These are phyloP conservation scores for Apis cerana DNA, from an alignment of 1,140 invertebrate species.

Conservation along the genomic window DNA sequence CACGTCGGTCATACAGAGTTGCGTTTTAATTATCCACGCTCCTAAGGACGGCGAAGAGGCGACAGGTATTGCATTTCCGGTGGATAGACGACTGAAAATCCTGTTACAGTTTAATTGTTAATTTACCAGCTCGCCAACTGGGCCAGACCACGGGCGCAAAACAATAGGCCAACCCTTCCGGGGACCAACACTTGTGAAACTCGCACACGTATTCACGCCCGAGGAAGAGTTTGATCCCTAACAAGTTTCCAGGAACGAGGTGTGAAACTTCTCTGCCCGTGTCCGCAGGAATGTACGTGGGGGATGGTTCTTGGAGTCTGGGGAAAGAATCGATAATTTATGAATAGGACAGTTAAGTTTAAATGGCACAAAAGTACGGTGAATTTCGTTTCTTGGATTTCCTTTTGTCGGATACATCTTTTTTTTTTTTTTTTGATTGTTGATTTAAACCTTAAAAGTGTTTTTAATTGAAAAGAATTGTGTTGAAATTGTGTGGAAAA, in stretches of 20 bases:
- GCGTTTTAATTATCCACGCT: conserved; percentile 71
- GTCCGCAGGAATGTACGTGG: background rate
- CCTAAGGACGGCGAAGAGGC: conserved; percentile 44
- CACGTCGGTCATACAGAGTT: conserved; percentile 64
- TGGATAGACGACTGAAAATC: conserved; percentile 67
- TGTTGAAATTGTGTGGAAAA: too few relatives aligned
- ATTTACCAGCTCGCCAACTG: conserved; percentile 65
- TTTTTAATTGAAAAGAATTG: too few relatives aligned
- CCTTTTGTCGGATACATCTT: too few relatives aligned
- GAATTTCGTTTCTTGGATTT: background rate
- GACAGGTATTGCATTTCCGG: conserved; percentile 61
- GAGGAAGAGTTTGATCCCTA: conserved; percentile 36
- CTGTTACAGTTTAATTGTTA: conserved; percentile 74
- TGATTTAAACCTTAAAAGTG: too few relatives aligned
- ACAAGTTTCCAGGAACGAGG: conserved; percentile 25
- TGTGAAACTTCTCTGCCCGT: conserved; percentile 37
- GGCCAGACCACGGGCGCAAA: conserved; percentile 38
- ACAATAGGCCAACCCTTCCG: conserved; percentile 43
- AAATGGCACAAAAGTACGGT: conserved; percentile 41
- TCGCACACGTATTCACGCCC: conserved; percentile 1
- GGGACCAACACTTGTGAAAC: conserved; percentile 4
- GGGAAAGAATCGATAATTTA: conserved; percentile 52
- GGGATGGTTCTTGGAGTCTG: background rate
- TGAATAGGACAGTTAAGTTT: conserved; percentile 50
- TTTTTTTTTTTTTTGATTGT: too few relatives aligned